phyloP scores from a whole-genome alignment of 2,113 vertebrate genomes.

The Chaetura pelagica region DNA sequence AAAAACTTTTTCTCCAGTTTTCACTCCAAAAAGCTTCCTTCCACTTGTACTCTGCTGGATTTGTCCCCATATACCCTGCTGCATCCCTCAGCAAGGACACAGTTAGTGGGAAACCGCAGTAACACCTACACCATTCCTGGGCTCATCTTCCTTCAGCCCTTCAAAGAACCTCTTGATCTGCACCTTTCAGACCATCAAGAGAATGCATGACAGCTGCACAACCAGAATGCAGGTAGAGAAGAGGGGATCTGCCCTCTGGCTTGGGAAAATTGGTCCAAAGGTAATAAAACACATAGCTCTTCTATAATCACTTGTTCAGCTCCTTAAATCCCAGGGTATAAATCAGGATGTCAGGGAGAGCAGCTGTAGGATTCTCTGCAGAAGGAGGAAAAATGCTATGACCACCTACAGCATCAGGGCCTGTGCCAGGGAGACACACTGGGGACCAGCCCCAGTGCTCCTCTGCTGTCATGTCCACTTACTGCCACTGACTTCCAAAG shows the following conservation, averaged over 20 bases:
- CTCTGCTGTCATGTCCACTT: fast-evolving
- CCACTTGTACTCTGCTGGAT: neutral
- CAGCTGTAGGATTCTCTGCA: neutral
- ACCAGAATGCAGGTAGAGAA: neutral
- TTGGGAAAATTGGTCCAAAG: constrained; percentile 1
- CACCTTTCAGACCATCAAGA: neutral
- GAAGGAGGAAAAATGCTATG: neutral
- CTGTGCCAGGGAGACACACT: fast-evolving
- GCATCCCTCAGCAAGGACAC: neutral
- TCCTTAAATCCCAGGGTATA: neutral
- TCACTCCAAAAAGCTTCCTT: neutral
- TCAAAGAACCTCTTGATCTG: neutral
- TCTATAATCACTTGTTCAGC: constrained; percentile 15
- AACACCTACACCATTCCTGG: neutral
- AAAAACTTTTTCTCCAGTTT: neutral
- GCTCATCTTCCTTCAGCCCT: neutral
- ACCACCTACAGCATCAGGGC: neutral
- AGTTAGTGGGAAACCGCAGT: neutral
- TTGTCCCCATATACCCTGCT: neutral
- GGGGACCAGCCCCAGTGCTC: neutral
- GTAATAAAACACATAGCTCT: neutral
- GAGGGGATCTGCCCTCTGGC: neutral
- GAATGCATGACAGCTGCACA: neutral
- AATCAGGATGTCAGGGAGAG: neutral
- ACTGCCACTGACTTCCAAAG: neutral